Evolutionary conservation across 2,113 vertebrate species (phyloP), one percentile per base, ranked within the genome.

Genomic region (Xenopus laevis): DNA sequence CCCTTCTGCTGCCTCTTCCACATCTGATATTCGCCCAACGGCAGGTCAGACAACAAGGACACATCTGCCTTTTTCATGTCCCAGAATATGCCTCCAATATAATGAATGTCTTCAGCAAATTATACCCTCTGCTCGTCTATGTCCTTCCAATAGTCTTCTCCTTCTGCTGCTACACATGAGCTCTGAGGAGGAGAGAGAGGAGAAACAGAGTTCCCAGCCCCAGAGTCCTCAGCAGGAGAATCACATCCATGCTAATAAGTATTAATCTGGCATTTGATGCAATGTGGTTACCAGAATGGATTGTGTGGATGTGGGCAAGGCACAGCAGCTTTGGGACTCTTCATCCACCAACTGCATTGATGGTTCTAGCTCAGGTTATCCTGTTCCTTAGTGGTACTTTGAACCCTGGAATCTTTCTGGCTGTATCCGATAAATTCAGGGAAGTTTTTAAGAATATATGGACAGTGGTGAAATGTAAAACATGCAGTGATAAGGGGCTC

Each of bases 251-350:
- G 33, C 58, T 91, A 1, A 69, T 92, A 71, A 87, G 85, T 53
- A 77, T 91, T 0, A 89, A 85, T 55, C 81, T 84, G 21, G 81
- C 87, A 0, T 86, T 91, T 0, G 85, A 88, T 10, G 84, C 91
- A 68, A 80, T 88, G 86, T 81, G 90, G 78, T 83, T 93, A 9
- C 91, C 92, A 0, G 88, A 90, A 55, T 93, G 91, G 92, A 86
- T 84, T 0, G 79, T 83, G 0, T 92, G 91, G 88, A 84, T 87
- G 13, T 93, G 91, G 91, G 79, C 83, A 50, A 45, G 86, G 11
- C 86, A 91, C 71, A 72, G 71, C 5, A 71, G 78, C 73, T 79
- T 73, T 79, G 72, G 79, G 0, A 16, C 69, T 13, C 44, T 45
- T 2, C 83, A 77, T 16, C 90, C 90, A 1, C 87, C 90, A 0